Conservation (phyloP, 2,888 invertebrate genomes). For the Drosophila stalkeri region DNA sequence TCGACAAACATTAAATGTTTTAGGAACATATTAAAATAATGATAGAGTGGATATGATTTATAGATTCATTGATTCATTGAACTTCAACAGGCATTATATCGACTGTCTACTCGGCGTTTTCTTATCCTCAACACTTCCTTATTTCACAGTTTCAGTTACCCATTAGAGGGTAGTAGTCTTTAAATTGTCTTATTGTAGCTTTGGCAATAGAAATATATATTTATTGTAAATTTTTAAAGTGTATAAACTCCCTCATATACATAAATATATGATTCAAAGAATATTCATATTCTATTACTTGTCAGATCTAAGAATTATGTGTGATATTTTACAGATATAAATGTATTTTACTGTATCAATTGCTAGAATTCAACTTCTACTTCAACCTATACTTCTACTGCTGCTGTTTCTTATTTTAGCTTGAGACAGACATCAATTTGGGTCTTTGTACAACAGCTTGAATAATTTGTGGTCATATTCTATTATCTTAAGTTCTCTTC, state of each 20-base stretch:
- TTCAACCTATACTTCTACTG: not conserved
- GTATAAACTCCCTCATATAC: no score
- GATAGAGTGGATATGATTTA: not conserved
- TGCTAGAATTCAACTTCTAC: not conserved
- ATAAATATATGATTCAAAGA: no score
- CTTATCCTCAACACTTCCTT: no score
- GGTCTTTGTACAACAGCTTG: conserved; percentile 39
- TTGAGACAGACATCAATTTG: conserved; percentile 43
- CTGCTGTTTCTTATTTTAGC: not conserved
- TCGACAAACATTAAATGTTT: no score
- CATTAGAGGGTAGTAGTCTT: no score
- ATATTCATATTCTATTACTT: conserved; percentile 38
- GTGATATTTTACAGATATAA: conserved; percentile 49
- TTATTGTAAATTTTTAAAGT: no score
- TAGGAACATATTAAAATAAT: not conserved
- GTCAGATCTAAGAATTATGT: conserved; percentile 39
- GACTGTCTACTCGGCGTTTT: no score
- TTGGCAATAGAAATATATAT: no score
- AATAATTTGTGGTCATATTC: conserved; percentile 23
- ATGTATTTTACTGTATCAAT: conserved; percentile 56
- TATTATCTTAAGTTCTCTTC: no score
- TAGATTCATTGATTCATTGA: not conserved
- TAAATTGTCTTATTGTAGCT: no score
- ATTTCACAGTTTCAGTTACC: no score
- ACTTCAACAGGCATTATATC: no score